Conservation (phyloP, 2,797 vertebrate species). For the Phrynocephalus guinanensis region DNA sequence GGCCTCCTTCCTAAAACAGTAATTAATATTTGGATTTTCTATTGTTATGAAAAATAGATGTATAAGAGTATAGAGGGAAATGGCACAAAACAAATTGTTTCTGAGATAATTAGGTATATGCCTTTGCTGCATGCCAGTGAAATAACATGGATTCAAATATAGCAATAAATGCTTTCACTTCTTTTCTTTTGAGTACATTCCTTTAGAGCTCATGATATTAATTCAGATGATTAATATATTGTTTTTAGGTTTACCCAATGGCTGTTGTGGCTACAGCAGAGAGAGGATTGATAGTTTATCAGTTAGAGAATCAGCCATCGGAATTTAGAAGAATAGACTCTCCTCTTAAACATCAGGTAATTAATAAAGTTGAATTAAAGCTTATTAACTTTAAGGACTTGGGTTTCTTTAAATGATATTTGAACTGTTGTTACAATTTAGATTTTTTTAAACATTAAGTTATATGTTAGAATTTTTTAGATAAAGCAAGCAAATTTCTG, state of each 20-base stretch:
- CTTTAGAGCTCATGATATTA: neutral
- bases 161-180: neutral
- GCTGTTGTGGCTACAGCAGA: constrained; percentile 98
- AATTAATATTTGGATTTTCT: neutral
- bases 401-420: neutral
- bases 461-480: accelerated
- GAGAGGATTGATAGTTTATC: constrained; percentile 95
- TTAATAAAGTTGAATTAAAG: neutral
- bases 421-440: constrained; percentile 6
- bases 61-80: neutral
- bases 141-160: neutral
- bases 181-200: neutral
- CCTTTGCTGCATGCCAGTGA: neutral
- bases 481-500: neutral
- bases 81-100: neutral
- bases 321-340: constrained; percentile 98
- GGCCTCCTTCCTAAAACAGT: neutral
- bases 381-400: neutral
- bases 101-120: neutral
- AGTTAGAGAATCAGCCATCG: constrained; percentile 96
- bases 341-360: constrained; percentile 97
- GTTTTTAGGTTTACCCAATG: constrained; percentile 93
- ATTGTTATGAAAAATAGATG: neutral
- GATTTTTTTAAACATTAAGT: neutral
- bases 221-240: neutral